Evolutionary conservation across 2,797 vertebrate species (phyloP), one percentile per base, ranked within the genome.

Genomic region (Pelodytes ibericus): DNA sequence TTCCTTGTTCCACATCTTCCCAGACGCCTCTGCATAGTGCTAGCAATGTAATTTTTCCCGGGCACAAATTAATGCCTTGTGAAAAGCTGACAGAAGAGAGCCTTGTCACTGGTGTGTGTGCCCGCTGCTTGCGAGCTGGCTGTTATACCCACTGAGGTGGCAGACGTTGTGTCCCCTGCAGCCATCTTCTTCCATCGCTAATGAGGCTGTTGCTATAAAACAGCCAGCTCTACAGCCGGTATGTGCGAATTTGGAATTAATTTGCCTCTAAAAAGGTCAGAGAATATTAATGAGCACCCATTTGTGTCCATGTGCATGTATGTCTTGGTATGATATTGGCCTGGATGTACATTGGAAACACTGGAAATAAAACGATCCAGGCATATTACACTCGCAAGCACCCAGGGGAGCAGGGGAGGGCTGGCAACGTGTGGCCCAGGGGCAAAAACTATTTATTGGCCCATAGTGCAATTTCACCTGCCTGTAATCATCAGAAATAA

Each of bases 71-170:
- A 94, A 96, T 95, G 93, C 90, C 86, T 93, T 92, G 93, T 95
- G 95, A 97, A 95, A 95, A 94, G 95, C 94, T 93, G 93, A 95
- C 94, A 94, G 93, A 87, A 84, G 84, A 80, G 65, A 88, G 85
- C 88, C 88, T 83, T 70, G 84, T 81, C 88, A 89, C 79, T 75
- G 85, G 84, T 90, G 88, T 90, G 88, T 84, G 86, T 89, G 87
- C 84, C 88, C 87, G 87, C 58, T 84, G 87, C 86, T 87, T 80
- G 41, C 88, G 88, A 83, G 81, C 83, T 87, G 86, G 84, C 39
- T 24, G 71, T 88, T 87, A 88, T 87, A 88, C 87, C 83, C 83
- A 85, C 59, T 74, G 89, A 92, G 89, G 90, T 89, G 91, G 88
- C 89, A 90, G 91, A 87, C 89, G 81, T 81, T 83, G 72, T 69